Percentiles rank a stretch among this genome's conserved stretches.
These are phyloP conservation scores for Gisinianus flammeolus DNA, from an alignment of 2,888 invertebrate species.

Conservation along the genomic window DNA sequence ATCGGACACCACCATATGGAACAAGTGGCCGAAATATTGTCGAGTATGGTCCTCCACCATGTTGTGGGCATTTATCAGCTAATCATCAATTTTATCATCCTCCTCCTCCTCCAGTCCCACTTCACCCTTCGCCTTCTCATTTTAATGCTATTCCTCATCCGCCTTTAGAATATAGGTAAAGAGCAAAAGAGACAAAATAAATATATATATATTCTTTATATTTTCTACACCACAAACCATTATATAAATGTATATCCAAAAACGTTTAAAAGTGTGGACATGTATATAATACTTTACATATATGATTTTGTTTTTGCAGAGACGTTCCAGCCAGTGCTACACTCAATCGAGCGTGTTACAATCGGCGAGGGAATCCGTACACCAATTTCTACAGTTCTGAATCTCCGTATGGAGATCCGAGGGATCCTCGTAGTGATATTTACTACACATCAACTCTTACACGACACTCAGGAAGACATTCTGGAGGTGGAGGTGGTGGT, in stretches of 20 bases:
- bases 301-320: constrained; percentile 41
- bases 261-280: background rate
- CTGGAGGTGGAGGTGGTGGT: background rate
- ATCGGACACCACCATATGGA: constrained; percentile 54
- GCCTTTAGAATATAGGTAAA: constrained; percentile 57
- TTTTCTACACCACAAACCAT: background rate
- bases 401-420: constrained; percentile 55
- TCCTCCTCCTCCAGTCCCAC: constrained; percentile 55
- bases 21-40: constrained; percentile 51
- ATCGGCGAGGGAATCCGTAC: constrained; percentile 51
- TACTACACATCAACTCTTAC: constrained; percentile 58
- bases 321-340: constrained; percentile 59
- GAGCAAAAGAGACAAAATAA: background rate
- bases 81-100: constrained; percentile 55
- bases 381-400: constrained; percentile 53
- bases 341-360: constrained; percentile 55
- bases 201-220: background rate
- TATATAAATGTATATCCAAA: too few species aligned
- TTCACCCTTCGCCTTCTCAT: constrained; percentile 56
- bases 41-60: constrained; percentile 56
- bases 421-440: constrained; percentile 56
- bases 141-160: constrained; percentile 59
- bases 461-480: constrained; percentile 46
- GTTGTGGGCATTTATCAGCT: constrained; percentile 43
- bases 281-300: background rate